These are phyloP conservation scores for Itoplectis maculator DNA, from an alignment of 2,888 invertebrate genomes.

Conservation along the genomic window DNA sequence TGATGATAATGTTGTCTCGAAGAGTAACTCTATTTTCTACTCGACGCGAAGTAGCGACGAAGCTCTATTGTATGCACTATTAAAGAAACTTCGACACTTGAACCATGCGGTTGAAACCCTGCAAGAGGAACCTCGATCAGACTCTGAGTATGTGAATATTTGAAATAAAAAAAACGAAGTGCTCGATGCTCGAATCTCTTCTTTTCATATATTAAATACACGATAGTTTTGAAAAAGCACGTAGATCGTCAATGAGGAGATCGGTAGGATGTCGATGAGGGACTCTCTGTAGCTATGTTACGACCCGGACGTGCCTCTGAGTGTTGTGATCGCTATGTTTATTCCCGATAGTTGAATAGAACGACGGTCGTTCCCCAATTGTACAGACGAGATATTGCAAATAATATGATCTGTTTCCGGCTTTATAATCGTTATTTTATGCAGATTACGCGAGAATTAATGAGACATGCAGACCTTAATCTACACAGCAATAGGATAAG, in stretches of 20 bases:
- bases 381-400: constrained; percentile 56
- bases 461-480: constrained; percentile 3
- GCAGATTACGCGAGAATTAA: constrained; percentile 2
- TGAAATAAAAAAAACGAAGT: constrained; percentile 27
- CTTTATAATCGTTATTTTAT: constrained; percentile 15
- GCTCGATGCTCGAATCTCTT: constrained; percentile 47
- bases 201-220: constrained; percentile 33
- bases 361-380: constrained; percentile 28
- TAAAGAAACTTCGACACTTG: constrained; percentile 6
- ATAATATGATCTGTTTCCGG: constrained; percentile 35
- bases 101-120: constrained; percentile 12
- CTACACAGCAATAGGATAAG: constrained; percentile 33
- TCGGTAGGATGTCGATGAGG: constrained; percentile 37
- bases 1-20: constrained; percentile 25
- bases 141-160: constrained; percentile 25
- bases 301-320: constrained; percentile 67
- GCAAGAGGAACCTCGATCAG: constrained; percentile 2
- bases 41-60: constrained; percentile 18
- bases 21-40: constrained; percentile 58
- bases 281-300: constrained; percentile 51
- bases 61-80: constrained; percentile 18
- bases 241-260: constrained; percentile 36
- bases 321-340: constrained; percentile 59
- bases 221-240: constrained; percentile 20
- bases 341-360: constrained; percentile 28